Evolutionary conservation across 2,113 vertebrate genomes (phyloP).

Genomic region (Sarotherodon lohbergeri): DNA sequence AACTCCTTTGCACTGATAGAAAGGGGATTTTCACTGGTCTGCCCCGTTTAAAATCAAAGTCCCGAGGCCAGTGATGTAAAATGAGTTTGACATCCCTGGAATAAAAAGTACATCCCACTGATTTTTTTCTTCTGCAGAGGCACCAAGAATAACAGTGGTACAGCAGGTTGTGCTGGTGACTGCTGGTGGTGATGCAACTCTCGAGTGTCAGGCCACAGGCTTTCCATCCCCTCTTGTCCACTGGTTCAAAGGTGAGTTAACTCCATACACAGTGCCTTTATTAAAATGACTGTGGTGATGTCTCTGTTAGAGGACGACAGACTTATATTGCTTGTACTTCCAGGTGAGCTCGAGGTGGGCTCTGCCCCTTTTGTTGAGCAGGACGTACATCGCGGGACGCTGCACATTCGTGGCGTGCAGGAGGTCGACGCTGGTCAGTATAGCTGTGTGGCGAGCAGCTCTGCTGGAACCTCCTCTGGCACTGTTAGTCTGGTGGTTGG

Average conservation of each 20-base stretch:
- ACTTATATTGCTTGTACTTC: not conserved
- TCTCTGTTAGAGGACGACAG: not conserved
- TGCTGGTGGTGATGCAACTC: slow-evolving; percentile 75
- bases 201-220: slow-evolving; percentile 76
- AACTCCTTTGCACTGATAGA: not conserved
- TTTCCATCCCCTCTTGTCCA: slow-evolving; percentile 74
- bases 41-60: not conserved
- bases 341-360: slow-evolving; percentile 77
- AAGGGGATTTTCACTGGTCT: not conserved
- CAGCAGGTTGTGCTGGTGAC: slow-evolving; percentile 65
- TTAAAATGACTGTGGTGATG: not conserved
- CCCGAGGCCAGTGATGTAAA: not conserved
- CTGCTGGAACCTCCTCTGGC: slow-evolving; percentile 65
- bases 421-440: slow-evolving; percentile 80
- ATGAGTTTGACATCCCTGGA: not conserved
- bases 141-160: slow-evolving; percentile 65
- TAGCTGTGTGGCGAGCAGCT: slow-evolving; percentile 75
- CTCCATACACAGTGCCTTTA: not conserved
- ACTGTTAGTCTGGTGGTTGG: slow-evolving; percentile 78
- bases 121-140: slow-evolving; percentile 64
- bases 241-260: slow-evolving; percentile 84
- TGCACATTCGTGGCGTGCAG: slow-evolving; percentile 74
- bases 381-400: slow-evolving; percentile 50
- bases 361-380: slow-evolving; percentile 60
- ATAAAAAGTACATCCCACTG: not conserved